phyloP scores from a whole-genome alignment of 2,113 vertebrate species.

The Hyla sarda region DNA sequence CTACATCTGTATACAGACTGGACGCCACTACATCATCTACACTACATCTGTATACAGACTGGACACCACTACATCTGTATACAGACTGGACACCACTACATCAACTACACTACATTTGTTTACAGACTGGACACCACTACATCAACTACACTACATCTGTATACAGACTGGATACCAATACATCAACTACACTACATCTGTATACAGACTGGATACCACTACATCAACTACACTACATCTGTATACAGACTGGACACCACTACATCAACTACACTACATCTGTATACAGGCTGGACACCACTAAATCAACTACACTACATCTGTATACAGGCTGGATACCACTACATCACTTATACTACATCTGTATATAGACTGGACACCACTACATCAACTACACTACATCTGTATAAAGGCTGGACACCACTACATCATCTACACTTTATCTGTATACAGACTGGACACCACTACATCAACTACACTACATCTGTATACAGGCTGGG shows the following conservation, averaged over 20 bases:
- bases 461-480: too few species aligned
- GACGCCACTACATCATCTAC: not conserved
- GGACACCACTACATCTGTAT: not conserved
- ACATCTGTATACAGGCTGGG: too few species aligned
- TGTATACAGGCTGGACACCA: not conserved
- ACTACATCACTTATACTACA: too few species aligned
- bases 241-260: not conserved
- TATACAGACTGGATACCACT: too few species aligned
- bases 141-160: not conserved
- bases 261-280: not conserved
- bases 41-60: not conserved
- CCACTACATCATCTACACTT: too few species aligned
- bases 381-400: too few species aligned
- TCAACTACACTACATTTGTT: not conserved
- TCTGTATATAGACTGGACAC: too few species aligned
- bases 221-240: not conserved
- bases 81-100: not conserved
- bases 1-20: too few species aligned
- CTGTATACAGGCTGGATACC: too few species aligned
- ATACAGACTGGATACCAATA: not conserved
- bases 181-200: not conserved
- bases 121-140: not conserved
- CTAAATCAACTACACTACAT: not conserved
- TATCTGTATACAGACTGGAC: too few species aligned
- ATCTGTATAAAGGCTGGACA: too few species aligned